Percentiles rank a stretch among this genome's conserved stretches.
phyloP scores from a whole-genome alignment of 2,888 invertebrate genomes.

The Osedax frankpressi region DNA sequence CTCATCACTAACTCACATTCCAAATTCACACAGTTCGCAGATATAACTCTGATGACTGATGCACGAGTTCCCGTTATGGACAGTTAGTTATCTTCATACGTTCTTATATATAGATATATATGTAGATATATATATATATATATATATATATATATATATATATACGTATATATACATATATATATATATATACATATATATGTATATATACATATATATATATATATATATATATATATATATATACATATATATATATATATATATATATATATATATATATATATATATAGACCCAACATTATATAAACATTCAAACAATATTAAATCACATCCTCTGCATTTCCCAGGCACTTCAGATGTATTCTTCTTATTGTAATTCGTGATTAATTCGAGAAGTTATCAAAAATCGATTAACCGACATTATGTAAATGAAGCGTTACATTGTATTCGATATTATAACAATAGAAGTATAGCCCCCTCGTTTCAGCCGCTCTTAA shows the following conservation, averaged over 20 bases:
- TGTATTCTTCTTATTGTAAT: too few relatives aligned
- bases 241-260: background rate
- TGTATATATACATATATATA: constrained; percentile 17
- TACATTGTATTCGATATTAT: too few relatives aligned
- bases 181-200: constrained; percentile 15
- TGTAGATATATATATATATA: too few relatives aligned
- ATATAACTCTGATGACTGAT: too few relatives aligned
- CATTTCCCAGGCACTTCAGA: too few relatives aligned
- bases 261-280: background rate
- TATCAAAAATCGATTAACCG: too few relatives aligned
- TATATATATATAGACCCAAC: background rate
- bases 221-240: constrained; percentile 10
- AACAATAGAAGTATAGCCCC: too few relatives aligned
- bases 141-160: constrained; percentile 19
- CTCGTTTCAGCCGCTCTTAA: constrained; percentile 14
- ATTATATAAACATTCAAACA: background rate
- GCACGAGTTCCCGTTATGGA: background rate
- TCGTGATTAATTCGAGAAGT: too few relatives aligned
- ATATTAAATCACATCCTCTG: too few relatives aligned
- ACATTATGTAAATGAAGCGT: too few relatives aligned
- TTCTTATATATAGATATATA: constrained; percentile 12
- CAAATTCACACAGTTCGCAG: too few relatives aligned
- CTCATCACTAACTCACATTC: too few relatives aligned
- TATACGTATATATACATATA: constrained; percentile 17
- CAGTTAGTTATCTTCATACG: constrained; percentile 14